Evolutionary conservation across 2,797 vertebrate genomes (phyloP).

Genomic region (Acestrorhynchus altus): DNA sequence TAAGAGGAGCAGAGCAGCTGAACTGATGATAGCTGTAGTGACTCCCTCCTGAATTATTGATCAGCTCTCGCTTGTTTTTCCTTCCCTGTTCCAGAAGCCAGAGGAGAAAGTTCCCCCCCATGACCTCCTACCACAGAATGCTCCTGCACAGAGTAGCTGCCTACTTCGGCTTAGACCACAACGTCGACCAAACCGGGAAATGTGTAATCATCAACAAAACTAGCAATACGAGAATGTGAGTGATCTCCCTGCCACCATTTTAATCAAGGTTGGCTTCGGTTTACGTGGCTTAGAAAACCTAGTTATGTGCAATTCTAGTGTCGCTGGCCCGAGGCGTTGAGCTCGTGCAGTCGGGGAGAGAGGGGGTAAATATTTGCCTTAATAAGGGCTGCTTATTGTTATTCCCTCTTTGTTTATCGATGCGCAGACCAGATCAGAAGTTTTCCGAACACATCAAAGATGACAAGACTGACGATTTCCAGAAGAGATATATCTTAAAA

Average conservation of each 20-base stretch:
- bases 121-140: constrained; percentile 99
- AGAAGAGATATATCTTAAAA: constrained; percentile 98
- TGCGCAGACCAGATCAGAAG: constrained; percentile 93
- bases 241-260: constrained; percentile 18
- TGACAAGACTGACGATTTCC: constrained; percentile 95
- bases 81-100: constrained; percentile 81
- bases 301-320: constrained; percentile 31
- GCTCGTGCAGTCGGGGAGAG: constrained; percentile 16
- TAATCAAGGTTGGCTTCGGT: background rate
- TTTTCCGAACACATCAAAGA: constrained; percentile 99
- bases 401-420: too few species aligned
- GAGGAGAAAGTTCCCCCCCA: constrained; percentile 97
- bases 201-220: constrained; percentile 99
- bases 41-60: constrained; percentile 25
- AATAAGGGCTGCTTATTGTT: background rate
- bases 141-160: constrained; percentile 95
- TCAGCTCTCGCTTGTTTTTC: background rate
- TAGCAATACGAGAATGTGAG: constrained; percentile 98
- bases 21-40: constrained; percentile 22
- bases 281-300: constrained; percentile 39
- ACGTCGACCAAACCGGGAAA: constrained; percentile 96
- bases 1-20: constrained; percentile 10
- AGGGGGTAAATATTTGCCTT: background rate
- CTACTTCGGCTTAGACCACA: constrained; percentile 98
- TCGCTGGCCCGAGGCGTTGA: background rate